Base-by-base conservation (phyloP, 2,888 invertebrate genomes). In the Epirrhoe alternata region DNA sequence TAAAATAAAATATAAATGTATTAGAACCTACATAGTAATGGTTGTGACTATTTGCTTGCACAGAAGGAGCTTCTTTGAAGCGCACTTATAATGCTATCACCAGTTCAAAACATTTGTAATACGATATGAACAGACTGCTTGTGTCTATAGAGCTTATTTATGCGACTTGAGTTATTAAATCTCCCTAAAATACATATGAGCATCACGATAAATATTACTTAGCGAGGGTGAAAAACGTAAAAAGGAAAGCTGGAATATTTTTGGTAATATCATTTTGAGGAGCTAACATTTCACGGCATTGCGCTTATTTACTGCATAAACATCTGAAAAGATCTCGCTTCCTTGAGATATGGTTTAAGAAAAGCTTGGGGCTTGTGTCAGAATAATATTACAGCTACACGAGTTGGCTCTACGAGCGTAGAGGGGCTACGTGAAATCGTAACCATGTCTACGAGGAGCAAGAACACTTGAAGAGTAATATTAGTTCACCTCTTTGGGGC, bases 191-290 rank as follows among this genome's bases (percentile, higher is more conserved):
- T 60, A 51, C 55, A 60, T 64, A 63, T 56, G 47, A 42, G 56
- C 64, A 71, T 61, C 63, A 59, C 53, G 50, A 51, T 57, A 64
- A 67, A 69, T 49, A 71, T 69, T 58, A 64, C 56, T 30, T 47
- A 50, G 14, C 35, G 56, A 55, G 67, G 64, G 59, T 55, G 59
- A 51, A 55, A 52, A 66, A 68, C 50, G 69, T 53, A 59, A 56
- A 61, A 67, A 67, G 61, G 59, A 64, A 69, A 67, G 51, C 62
- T 47, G 30, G 38, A 66, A 63, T 60, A 64, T 62, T 66, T 56
- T 42, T 53, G 54, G 55, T 61, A 57, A 61, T 56, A 50, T 24
- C 24, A 24, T 61, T 61, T 58, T 60, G 55, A 17, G 58, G 38
- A 53, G 58, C 63, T 49, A 47, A 35, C 58, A 53, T 59, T 64